Evolutionary conservation across 2,113 vertebrate species (phyloP).

Genomic region (Neogobius melanostomus): DNA sequence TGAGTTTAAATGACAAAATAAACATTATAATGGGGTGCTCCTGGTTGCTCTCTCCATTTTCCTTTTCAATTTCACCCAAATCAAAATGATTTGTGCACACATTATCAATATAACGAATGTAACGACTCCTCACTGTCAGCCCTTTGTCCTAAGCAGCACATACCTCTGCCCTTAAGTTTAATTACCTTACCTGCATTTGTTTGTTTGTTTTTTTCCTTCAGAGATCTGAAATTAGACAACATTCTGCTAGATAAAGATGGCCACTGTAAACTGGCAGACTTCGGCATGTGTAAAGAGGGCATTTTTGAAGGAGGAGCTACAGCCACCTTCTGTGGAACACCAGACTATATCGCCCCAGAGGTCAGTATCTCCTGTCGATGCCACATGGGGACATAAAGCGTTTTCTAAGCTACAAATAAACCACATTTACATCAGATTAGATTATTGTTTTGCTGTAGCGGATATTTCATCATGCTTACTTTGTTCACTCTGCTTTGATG

Average conservation of each 20-base stretch:
- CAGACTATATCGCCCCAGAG: slow-evolving; percentile 98
- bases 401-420: no score
- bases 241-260: slow-evolving; percentile 94
- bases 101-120: no score
- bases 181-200: background rate
- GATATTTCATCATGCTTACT: background rate
- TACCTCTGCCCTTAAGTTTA: background rate
- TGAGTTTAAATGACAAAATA: no score
- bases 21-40: no score
- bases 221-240: slow-evolving; percentile 96
- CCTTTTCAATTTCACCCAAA: no score
- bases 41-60: no score
- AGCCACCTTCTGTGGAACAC: slow-evolving; percentile 94
- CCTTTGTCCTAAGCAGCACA: background rate
- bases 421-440: no score
- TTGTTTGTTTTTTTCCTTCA: slow-evolving; percentile 47
- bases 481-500: background rate
- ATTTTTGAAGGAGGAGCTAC: slow-evolving; percentile 87
- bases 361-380: slow-evolving; percentile 65
- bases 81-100: no score
- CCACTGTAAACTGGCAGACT: slow-evolving; percentile 98
- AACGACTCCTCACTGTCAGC: background rate
- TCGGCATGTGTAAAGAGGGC: slow-evolving; percentile 98
- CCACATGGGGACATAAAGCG: no score
- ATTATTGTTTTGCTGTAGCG: background rate